Conservation (phyloP, 2,113 vertebrate species). For the Tonatia bakeri region DNA sequence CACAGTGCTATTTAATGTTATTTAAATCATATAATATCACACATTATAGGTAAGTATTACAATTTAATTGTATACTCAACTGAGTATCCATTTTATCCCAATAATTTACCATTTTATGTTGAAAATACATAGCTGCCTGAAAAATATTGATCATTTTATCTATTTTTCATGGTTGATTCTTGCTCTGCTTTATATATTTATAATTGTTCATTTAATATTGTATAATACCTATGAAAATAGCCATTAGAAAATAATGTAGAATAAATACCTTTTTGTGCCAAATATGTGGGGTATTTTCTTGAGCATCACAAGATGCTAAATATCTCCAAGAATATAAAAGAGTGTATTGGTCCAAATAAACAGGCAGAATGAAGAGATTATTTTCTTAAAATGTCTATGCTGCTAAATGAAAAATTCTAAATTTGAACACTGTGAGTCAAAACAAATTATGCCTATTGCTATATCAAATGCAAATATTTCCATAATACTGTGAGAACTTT, state of each 20-base stretch:
- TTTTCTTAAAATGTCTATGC: not conserved
- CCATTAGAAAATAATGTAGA: constrained; percentile 25
- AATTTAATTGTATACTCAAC: not conserved
- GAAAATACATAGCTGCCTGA: not conserved
- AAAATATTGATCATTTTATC: not conserved
- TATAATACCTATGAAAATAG: not conserved
- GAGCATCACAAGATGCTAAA: not conserved
- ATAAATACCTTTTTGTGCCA: not conserved
- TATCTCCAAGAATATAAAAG: not conserved
- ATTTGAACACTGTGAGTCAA: not conserved
- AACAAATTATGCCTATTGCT: not conserved
- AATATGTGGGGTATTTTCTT: not conserved
- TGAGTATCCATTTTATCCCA: not conserved
- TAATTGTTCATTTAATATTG: not conserved
- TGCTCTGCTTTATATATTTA: not conserved
- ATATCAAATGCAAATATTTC: not conserved
- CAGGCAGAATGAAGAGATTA: not conserved
- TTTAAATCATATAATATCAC: not conserved
- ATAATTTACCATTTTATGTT: not conserved
- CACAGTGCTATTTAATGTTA: not conserved
- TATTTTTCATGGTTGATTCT: not conserved
- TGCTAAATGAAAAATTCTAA: not conserved
- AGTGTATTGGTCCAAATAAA: not conserved
- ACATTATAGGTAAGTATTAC: not conserved
- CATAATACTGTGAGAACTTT: not conserved